Base-by-base conservation (phyloP, 2,888 invertebrate genomes). In the Drosophila ustulata region DNA sequence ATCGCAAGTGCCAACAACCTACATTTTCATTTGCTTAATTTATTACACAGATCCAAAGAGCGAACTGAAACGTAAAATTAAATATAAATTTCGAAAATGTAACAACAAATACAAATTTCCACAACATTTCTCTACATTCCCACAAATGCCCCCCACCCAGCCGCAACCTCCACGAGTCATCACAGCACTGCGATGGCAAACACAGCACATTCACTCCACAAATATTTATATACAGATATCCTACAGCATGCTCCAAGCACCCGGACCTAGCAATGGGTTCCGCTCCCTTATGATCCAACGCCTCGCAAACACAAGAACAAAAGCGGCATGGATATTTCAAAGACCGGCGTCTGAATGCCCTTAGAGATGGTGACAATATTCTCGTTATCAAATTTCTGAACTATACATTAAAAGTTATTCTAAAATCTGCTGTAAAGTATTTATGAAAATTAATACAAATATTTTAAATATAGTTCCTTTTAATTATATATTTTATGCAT, bases 1-100 rank as follows among this genome's bases (percentile, higher is more conserved):
- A 77, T 52, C 72, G 58, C 67, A 76, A 77, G 59, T 76, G 77
- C 67, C 82, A 78, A 74, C 74, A 52, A 70, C 75, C 55, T 66
- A 81, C 47, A 66, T 70, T 70, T 51, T n/a, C 4, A 37, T 46
- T 18, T 37, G 30, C 8, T 8, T 18, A n/a, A 49, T 71, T 66
- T 68, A 62, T 56, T 58, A 45, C 57, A 32, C 49, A 37, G 43
- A 47, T 43, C 11, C 50, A 49, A 50, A 50, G 43, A 50, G 43
- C 57, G 26, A 47, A 55, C 57, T 67, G 56, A 75, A 75, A 59
- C 62, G 56, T 50, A 32, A 49, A 77, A 72, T 79, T 69, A 64
- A 43, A 73, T 66, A 51, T 57, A 66, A 47, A 37, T 71, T 62
- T 78, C 49, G 25, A 55, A 73, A 64, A 4, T 65, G 45, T 61